A percentile compares a stretch with the other conserved stretches of the same genome.
phyloP scores from a whole-genome alignment of 2,888 invertebrate genomes.

The Masnerella sp. region DNA sequence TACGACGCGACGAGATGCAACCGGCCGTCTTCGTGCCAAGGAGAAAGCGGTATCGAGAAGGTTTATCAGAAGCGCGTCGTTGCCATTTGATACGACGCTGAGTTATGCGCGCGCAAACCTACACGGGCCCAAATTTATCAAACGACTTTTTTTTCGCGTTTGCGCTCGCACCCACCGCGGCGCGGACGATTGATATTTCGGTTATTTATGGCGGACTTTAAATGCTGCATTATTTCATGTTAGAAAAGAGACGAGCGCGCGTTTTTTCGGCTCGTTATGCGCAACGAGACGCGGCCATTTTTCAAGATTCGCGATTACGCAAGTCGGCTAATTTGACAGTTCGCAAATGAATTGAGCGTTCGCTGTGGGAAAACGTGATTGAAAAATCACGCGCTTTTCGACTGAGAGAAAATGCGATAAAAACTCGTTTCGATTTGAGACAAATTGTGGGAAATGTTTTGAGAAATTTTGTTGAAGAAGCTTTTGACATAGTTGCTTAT shows the following conservation, averaged over 20 bases:
- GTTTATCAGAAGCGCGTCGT: conserved; percentile 57
- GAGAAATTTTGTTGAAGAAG: too few species aligned
- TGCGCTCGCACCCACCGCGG: neutral
- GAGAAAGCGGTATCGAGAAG: conserved; percentile 49
- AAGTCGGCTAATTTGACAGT: conserved; percentile 37
- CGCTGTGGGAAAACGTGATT: conserved; percentile 35
- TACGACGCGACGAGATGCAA: conserved; percentile 23
- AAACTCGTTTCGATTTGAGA: neutral
- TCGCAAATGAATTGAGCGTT: conserved; percentile 34
- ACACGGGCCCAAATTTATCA: conserved; percentile 14
- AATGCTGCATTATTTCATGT: conserved; percentile 12
- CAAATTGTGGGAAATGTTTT: too few species aligned
- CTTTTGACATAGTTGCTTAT: too few species aligned
- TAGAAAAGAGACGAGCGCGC: neutral
- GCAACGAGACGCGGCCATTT: conserved; percentile 9
- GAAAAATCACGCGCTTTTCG: conserved; percentile 25
- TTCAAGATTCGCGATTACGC: conserved; percentile 19
- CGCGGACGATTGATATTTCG: conserved; percentile 19
- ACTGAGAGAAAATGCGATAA: conserved; percentile 21
- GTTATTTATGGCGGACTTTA: neutral
- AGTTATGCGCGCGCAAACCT: conserved; percentile 27
- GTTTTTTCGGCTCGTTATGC: neutral
- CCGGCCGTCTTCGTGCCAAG: conserved; percentile 32
- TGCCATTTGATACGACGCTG: conserved; percentile 48
- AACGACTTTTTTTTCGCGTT: neutral